Conservation (phyloP, 2,113 vertebrate species). For the Mirza zaza region DNA sequence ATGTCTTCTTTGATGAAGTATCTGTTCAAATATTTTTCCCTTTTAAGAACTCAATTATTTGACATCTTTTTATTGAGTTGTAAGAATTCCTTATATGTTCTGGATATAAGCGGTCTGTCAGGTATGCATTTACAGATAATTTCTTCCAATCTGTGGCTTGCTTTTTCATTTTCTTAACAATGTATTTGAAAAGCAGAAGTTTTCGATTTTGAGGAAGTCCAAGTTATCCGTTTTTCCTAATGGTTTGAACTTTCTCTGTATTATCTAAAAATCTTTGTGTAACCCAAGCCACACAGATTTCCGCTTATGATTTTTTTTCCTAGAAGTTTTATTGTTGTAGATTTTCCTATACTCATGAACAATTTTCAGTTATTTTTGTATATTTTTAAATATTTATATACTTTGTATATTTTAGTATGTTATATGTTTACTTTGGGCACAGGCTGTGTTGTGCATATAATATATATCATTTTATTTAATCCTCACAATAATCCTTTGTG, state of each 20-base stretch:
- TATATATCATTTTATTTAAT: neutral
- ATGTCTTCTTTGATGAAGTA: neutral
- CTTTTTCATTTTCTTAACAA: neutral
- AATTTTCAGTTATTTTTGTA: neutral
- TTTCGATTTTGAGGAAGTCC: neutral
- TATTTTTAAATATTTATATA: neutral
- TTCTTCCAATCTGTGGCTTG: neutral
- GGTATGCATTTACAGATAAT: neutral
- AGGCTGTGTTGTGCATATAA: neutral
- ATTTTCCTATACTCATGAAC: neutral
- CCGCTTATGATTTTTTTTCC: neutral
- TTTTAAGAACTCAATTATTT: neutral
- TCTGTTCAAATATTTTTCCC: neutral
- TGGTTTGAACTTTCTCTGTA: neutral
- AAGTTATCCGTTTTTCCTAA: neutral
- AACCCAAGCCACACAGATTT: neutral
- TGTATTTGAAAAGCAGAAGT: neutral
- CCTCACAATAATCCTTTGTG: neutral
- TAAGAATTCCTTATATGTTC: neutral
- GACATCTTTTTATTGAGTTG: neutral
- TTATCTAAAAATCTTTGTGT: neutral
- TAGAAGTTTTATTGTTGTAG: neutral
- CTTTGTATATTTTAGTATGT: neutral
- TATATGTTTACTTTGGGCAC: neutral
- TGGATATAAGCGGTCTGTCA: neutral